Percentiles rank a stretch among this genome's conserved stretches.
phyloP scores from a whole-genome alignment of 1,140 invertebrate genomes.

The Brachionus paranguensis region DNA sequence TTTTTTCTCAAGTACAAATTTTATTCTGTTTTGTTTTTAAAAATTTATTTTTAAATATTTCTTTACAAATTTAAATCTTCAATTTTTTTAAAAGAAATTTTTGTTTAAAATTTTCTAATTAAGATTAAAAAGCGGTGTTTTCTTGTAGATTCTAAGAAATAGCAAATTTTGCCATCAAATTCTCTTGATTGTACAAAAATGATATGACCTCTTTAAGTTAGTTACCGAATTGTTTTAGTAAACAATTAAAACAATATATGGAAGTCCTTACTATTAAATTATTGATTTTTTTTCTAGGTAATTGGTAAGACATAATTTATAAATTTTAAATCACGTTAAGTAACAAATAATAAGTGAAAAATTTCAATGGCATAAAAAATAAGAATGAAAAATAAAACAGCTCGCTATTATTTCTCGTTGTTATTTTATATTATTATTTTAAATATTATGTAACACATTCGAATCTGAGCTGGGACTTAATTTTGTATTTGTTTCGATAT shows the following conservation, averaged over 20 bases:
- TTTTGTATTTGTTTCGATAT: constrained; percentile 1
- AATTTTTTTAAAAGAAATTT: neutral
- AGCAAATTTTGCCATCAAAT: too few species aligned
- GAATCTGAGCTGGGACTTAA: neutral
- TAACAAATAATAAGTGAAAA: neutral
- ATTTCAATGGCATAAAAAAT: constrained; percentile 17
- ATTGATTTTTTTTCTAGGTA: neutral
- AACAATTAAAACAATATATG: neutral
- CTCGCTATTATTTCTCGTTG: neutral
- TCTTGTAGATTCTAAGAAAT: too few species aligned
- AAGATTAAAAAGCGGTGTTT: too few species aligned
- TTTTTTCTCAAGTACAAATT: neutral
- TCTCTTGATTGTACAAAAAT: neutral
- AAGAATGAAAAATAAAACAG: neutral
- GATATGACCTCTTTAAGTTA: neutral
- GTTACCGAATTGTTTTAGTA: neutral
- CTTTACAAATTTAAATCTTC: neutral
- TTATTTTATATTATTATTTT: neutral
- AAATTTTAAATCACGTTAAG: neutral
- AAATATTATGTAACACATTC: constrained; percentile 24
- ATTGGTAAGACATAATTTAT: neutral
- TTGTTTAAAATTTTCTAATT: too few species aligned
- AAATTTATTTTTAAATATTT: neutral
- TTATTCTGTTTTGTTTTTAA: neutral
- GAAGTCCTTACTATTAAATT: neutral